Conservation (phyloP, 1,140 invertebrate species). For the Eriosoma lanigerum region DNA sequence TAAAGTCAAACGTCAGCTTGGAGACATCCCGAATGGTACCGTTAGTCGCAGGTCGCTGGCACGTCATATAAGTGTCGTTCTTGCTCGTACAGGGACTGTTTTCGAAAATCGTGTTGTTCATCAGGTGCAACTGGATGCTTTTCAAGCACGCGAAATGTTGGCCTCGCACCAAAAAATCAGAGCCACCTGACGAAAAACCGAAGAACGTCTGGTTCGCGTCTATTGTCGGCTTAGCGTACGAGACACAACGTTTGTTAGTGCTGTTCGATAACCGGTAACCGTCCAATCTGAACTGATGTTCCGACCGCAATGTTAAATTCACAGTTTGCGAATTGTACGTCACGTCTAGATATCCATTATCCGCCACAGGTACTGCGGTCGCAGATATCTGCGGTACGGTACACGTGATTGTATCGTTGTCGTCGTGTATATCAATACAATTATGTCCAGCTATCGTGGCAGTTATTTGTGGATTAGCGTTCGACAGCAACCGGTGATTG, state of each 20-base stretch:
- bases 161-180: background rate
- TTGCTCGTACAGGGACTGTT: background rate
- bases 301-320: no score
- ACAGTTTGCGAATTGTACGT: no score
- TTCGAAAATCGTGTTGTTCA: background rate
- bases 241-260: no score
- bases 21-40: background rate
- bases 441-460: background rate
- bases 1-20: background rate
- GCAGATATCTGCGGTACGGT: background rate
- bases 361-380: no score
- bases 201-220: constrained; percentile 66
- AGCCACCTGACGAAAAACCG: background rate
- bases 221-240: constrained; percentile 91
- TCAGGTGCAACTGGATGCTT: background rate
- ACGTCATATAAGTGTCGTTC: constrained; percentile 79
- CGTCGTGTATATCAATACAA: background rate
- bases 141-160: background rate
- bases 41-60: constrained; percentile 78
- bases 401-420: background rate
- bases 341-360: no score
- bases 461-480: background rate
- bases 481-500: background rate
- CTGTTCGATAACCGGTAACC: constrained; percentile 68
- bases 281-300: no score